Evolutionary conservation across 2,888 invertebrate species (phyloP).

Genomic region (Zygothrica quintamaculata): DNA sequence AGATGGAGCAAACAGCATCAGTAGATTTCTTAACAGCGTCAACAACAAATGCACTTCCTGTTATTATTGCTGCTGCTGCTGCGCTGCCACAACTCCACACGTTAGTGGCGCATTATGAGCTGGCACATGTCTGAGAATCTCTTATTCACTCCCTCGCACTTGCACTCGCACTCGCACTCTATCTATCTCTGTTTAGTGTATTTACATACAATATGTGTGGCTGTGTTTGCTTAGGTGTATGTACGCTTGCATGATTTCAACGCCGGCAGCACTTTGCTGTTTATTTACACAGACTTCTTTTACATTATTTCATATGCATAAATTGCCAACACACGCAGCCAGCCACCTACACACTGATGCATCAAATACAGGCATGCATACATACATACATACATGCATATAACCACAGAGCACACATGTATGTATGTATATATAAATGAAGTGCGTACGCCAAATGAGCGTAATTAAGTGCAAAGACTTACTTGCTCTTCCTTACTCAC

Average conservation of each 20-base stretch:
- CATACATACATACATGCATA: constrained; percentile 9
- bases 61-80: constrained; percentile 66
- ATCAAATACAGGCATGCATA: too few species aligned
- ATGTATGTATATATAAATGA: constrained; percentile 32
- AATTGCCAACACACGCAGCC: constrained; percentile 59
- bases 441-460: constrained; percentile 60
- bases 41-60: constrained; percentile 75
- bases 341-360: constrained; percentile 43
- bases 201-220: not conserved
- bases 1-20: constrained; percentile 26
- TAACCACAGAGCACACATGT: constrained; percentile 9
- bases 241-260: constrained; percentile 71
- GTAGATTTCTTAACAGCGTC: constrained; percentile 72
- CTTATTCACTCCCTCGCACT: too few species aligned
- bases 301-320: constrained; percentile 72
- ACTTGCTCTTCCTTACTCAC: constrained; percentile 2
- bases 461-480: constrained; percentile 59
- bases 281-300: constrained; percentile 76
- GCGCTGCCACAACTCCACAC: constrained; percentile 36
- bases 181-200: not conserved
- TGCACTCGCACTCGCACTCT: too few species aligned
- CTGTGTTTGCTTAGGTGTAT: constrained; percentile 68
- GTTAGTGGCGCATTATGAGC: constrained; percentile 61
- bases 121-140: constrained; percentile 22
- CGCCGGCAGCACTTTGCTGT: constrained; percentile 78